These are phyloP conservation scores for Trachythela sp. DNA, from an alignment of 64 coral and sea anemone genomes.

Conservation along the genomic window DNA sequence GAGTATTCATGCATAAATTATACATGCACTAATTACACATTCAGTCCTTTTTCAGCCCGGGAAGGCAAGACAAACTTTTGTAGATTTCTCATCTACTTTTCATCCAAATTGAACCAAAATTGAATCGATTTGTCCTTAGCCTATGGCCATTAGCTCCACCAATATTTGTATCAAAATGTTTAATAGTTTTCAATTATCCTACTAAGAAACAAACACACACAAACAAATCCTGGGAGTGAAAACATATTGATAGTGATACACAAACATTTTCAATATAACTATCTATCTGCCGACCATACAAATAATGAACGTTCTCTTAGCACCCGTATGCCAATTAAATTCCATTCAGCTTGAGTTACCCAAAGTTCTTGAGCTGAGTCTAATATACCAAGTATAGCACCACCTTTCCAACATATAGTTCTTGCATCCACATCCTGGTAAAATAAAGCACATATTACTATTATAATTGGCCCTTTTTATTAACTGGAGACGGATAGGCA, in stretches of 20 bases:
- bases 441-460: background rate
- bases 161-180: no score
- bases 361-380: conserved; percentile 95
- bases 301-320: conserved; percentile 80
- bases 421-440: conserved; percentile 90
- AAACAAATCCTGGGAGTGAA: no score
- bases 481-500: background rate
- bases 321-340: conserved; percentile 76
- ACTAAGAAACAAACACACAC: no score
- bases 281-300: conserved; percentile 59
- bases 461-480: background rate
- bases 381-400: conserved; percentile 77
- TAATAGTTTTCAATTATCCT: no score
- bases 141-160: no score
- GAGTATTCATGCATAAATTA: no score
- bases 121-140: no score
- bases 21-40: no score
- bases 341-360: conserved; percentile 93
- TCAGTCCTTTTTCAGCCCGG: no score
- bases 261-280: background rate
- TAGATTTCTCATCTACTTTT: no score
- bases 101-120: no score
- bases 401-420: conserved; percentile 95
- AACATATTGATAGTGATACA: background rate
- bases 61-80: no score